Base-by-base conservation (phyloP, 2,888 invertebrate species). In the Phrixothrix hirtus region DNA sequence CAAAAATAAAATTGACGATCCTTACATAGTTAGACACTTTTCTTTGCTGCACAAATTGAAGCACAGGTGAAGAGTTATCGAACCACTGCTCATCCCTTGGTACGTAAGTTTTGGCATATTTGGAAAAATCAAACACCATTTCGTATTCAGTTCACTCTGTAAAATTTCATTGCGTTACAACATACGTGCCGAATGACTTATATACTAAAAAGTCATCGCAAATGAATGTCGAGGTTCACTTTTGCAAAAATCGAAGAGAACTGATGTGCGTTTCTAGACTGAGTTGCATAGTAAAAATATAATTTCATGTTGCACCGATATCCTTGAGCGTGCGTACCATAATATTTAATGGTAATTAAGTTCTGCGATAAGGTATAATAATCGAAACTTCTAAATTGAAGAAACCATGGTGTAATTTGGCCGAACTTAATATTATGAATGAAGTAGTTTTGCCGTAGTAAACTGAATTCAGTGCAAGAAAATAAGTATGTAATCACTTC, bases 51-150 rank as follows among this genome's bases (percentile, higher is more conserved):
- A 53, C 25, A 31, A 34, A 29, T 21, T 39, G 47, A 2, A 53
- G 34, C 3, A 53, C 39, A 1, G 53, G 53, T 14, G 15, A 21
- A 17, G 29, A 25, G 14, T 13, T 11, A 12, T 43, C 21, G n/a
- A 6, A 17, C 11, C n/a, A 14, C 1, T 14, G 16, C n/a, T 39
- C 35, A 7, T 43, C 53, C 38, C 47, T 25, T 3, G 43, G 41
- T n/a, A 48, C 25, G 30, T 53, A 53, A 38, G 39, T 44, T 35
- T 53, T 53, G 29, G 53, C 53, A 27, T 53, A 48, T 21, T 43
- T 43, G 34, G 53, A 53, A 48, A 53, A 53, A 43, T 53, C 53
- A 34, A 53, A 53, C 48, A 53, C 53, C 53, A 53, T 53, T 44
- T 43, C 37, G 34, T 30, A 43, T 30, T 49, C 36, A 44, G 38